A percentile compares a stretch with the other conserved stretches of the same genome.
Conservation (phyloP, 2,797 vertebrate species). For the Neostethus bicornis region DNA sequence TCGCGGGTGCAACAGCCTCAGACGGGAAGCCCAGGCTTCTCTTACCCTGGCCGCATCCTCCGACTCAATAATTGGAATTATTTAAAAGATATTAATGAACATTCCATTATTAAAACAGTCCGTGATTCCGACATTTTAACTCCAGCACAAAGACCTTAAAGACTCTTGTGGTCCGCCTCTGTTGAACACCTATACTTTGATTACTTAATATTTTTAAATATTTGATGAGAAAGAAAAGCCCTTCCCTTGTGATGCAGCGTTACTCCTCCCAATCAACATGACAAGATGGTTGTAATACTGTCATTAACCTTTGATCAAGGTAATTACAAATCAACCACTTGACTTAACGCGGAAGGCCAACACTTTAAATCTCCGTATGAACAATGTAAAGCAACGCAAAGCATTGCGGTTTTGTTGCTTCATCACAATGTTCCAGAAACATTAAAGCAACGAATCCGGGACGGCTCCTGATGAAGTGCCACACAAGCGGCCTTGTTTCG, state of each 20-base stretch:
- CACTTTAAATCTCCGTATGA: constrained; percentile 62
- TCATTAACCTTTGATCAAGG: constrained; percentile 71
- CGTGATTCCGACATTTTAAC: too few species aligned
- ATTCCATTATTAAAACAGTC: too few species aligned
- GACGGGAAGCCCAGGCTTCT: too few species aligned
- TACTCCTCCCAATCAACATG: constrained; percentile 50
- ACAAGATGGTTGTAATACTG: constrained; percentile 66
- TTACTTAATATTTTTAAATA: too few species aligned
- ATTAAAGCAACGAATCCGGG: constrained; percentile 69
- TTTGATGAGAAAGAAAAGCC: constrained; percentile 20
- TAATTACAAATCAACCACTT: constrained; percentile 67
- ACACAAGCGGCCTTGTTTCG: constrained; percentile 80
- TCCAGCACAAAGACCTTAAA: too few species aligned
- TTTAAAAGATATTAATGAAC: too few species aligned
- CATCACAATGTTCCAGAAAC: constrained; percentile 64
- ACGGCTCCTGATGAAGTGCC: constrained; percentile 52
- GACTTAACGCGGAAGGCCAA: constrained; percentile 73
- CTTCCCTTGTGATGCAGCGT: constrained; percentile 35
- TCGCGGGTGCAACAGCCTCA: too few species aligned
- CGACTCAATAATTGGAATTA: too few species aligned
- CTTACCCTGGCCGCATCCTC: too few species aligned
- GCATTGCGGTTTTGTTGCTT: constrained; percentile 71
- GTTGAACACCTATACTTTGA: too few species aligned
- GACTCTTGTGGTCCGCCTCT: too few species aligned
- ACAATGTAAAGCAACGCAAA: constrained; percentile 86